A percentile compares a stretch with the other conserved stretches of the same genome.
Conservation (phyloP, 2,888 invertebrate species). For the Hirtodrosophila alboralis region DNA sequence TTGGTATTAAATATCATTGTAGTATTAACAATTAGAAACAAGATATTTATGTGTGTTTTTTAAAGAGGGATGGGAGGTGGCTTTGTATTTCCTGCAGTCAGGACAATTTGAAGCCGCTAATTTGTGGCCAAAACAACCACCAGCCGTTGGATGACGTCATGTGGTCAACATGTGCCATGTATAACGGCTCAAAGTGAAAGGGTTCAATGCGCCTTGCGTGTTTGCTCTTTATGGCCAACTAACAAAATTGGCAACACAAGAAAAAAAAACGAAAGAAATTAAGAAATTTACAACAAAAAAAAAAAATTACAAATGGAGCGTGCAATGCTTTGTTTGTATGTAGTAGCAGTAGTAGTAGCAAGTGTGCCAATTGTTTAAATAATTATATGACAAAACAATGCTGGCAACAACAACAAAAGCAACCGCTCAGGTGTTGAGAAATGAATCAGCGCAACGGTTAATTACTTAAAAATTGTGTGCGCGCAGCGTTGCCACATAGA, state of each 20-base stretch:
- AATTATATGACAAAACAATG: constrained; percentile 30
- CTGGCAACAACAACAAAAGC: constrained; percentile 5
- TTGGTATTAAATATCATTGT: no score
- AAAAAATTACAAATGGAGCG: constrained; percentile 35
- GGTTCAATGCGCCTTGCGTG: constrained; percentile 65
- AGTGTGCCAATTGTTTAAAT: constrained; percentile 43
- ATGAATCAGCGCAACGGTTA: constrained; percentile 61
- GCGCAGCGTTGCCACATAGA: constrained; percentile 46
- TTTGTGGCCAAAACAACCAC: constrained; percentile 44
- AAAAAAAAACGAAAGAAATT: constrained; percentile 2
- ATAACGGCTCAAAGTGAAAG: constrained; percentile 50
- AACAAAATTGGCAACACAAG: constrained; percentile 34
- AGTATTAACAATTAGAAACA: no score
- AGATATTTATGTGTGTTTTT: no score
- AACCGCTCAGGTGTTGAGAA: constrained; percentile 25
- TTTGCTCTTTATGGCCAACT: constrained; percentile 25
- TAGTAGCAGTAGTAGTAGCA: neutral
- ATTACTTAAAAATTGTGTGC: constrained; percentile 33
- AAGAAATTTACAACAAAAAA: constrained; percentile 37
- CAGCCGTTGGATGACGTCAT: constrained; percentile 63
- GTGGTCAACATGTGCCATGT: constrained; percentile 14
- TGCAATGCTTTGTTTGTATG: constrained; percentile 25
- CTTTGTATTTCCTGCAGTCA: no score
- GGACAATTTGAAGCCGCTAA: constrained; percentile 27
- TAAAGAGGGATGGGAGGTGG: no score